phyloP scores from a whole-genome alignment of 2,888 invertebrate species.

The Clepsis dumicolana region DNA sequence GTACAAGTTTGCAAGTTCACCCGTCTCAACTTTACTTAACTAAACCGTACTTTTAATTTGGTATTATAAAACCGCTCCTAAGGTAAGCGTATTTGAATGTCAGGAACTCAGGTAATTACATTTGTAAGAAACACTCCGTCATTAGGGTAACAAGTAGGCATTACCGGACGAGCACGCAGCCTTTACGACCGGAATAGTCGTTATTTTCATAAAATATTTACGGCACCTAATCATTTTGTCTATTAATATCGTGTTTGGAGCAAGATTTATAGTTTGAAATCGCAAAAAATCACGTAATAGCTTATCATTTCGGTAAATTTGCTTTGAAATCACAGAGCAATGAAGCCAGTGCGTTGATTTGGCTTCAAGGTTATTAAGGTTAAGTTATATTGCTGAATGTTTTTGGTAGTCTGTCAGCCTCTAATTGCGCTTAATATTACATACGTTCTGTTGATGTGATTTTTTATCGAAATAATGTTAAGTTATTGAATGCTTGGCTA shows the following conservation, averaged over 20 bases:
- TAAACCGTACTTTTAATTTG: background rate
- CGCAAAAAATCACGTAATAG: slow-evolving; percentile 55
- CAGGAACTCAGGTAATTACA: slow-evolving; percentile 3
- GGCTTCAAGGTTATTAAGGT: slow-evolving; percentile 29
- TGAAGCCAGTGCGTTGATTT: slow-evolving; percentile 27
- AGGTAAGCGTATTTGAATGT: slow-evolving; percentile 17
- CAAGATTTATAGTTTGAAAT: slow-evolving; percentile 57
- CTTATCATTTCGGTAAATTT: slow-evolving; percentile 52
- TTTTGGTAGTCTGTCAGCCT: background rate
- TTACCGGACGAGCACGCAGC: slow-evolving; percentile 22
- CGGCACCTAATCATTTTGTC: slow-evolving; percentile 31
- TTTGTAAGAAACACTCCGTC: slow-evolving; percentile 18
- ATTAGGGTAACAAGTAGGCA: slow-evolving; percentile 12
- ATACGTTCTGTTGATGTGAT: background rate
- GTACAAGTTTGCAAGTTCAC: background rate
- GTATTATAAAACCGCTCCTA: background rate
- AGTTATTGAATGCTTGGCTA: background rate
- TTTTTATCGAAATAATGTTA: slow-evolving; percentile 1
- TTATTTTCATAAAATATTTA: slow-evolving; percentile 37
- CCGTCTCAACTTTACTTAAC: background rate
- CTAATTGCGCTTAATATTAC: slow-evolving; percentile 6
- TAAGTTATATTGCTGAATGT: slow-evolving; percentile 8
- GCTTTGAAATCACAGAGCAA: slow-evolving; percentile 46
- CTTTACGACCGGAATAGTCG: slow-evolving; percentile 23
- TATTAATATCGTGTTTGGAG: slow-evolving; percentile 42